Percentiles rank a stretch among this genome's conserved stretches.
Conservation (phyloP, 2,888 invertebrate genomes). For the Hydrotaea cyrtoneurina region DNA sequence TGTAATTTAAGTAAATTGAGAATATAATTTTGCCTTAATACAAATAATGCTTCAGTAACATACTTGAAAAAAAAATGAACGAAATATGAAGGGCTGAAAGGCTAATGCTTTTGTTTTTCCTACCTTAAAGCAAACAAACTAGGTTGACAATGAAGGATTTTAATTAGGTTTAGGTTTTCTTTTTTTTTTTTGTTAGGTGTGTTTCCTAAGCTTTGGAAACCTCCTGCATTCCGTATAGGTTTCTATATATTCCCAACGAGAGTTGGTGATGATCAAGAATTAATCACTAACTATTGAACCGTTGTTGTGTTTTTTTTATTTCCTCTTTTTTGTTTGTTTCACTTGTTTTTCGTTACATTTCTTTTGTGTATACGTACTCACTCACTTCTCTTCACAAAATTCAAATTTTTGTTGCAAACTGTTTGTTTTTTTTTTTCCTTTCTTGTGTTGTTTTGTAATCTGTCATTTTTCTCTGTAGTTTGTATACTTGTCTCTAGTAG, state of each 20-base stretch:
- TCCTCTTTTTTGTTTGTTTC: background rate
- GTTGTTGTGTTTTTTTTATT: background rate
- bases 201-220: background rate
- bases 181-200: background rate
- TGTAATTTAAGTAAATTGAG: conserved; percentile 60
- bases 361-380: conserved; percentile 6
- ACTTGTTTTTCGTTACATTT: background rate
- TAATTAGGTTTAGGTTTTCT: background rate
- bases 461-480: conserved; percentile 13
- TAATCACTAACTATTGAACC: conserved; percentile 52
- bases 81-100: background rate
- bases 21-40: conserved; percentile 29
- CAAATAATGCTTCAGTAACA: conserved; percentile 28
- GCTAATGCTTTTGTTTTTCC: conserved; percentile 9
- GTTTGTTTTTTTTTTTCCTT: background rate
- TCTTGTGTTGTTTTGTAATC: background rate
- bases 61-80: background rate
- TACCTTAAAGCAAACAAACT: background rate
- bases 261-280: conserved; percentile 67
- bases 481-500: conserved; percentile 21
- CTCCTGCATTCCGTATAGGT: background rate
- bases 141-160: conserved; percentile 11
- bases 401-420: background rate
- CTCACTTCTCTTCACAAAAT: background rate
- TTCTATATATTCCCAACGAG: conserved; percentile 6